phyloP scores from a whole-genome alignment of 2,113 vertebrate genomes.

The Notothenia rossii region DNA sequence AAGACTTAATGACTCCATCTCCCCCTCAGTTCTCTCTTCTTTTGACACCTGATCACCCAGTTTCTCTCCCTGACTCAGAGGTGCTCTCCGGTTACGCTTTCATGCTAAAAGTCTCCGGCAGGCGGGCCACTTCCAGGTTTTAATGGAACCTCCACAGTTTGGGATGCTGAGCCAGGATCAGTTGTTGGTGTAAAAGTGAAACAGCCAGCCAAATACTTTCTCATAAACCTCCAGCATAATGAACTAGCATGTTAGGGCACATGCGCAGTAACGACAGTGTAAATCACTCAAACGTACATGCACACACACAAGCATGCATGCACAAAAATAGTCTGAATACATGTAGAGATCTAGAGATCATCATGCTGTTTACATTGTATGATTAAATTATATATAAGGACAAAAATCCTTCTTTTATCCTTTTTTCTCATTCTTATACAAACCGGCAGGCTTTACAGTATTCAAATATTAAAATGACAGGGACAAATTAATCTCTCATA shows the following conservation, averaged over 20 bases:
- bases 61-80: slow-evolving; percentile 52
- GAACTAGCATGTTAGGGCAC: slow-evolving; percentile 37
- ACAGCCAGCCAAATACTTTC: slow-evolving; percentile 44
- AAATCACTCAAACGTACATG: slow-evolving; percentile 2
- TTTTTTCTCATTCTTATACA: neutral
- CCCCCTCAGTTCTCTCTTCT: slow-evolving; percentile 31
- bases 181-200: slow-evolving; percentile 24
- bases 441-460: neutral
- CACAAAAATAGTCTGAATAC: neutral
- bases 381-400: neutral
- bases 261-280: slow-evolving; percentile 2
- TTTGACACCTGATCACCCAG: slow-evolving; percentile 68
- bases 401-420: neutral
- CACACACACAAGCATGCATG: neutral
- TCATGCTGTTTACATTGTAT: neutral
- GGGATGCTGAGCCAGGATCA: slow-evolving; percentile 30
- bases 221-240: slow-evolving; percentile 65
- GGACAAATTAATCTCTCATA: neutral
- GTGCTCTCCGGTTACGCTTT: slow-evolving; percentile 73
- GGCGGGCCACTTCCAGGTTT: slow-evolving; percentile 5
- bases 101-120: slow-evolving; percentile 21
- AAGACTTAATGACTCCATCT: slow-evolving; percentile 35
- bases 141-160: neutral
- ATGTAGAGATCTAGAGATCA: neutral
- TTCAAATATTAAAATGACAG: neutral